Base-by-base conservation (phyloP, 2,888 invertebrate species). In the Sphecodes monilicornis region DNA sequence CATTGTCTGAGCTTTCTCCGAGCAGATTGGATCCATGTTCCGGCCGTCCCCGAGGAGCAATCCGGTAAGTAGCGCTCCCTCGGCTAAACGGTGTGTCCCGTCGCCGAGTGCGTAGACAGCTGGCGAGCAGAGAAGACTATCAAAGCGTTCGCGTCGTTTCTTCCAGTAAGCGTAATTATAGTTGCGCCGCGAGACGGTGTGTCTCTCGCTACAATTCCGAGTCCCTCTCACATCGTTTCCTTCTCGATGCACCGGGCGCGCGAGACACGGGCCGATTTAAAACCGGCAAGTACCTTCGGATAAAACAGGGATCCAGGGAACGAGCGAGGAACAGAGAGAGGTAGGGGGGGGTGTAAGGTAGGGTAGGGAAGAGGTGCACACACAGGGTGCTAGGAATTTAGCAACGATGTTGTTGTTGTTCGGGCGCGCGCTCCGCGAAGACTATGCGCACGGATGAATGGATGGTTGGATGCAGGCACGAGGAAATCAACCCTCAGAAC, bases 401-500 rank as follows among this genome's bases (percentile, higher is more conserved):
- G 91, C 88, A 92, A 92, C 90, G 90, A 90, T 50, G 50, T 50
- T 88, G 90, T 91, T 90, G 90, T 91, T 90, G 90, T 92, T 91
- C 90, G 86, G 78, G 87, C 86, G 88, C 90, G 88, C 88, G 74
- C 82, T 83, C 80, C 81, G 83, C 88, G 78, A 82, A 79, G 85
- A 76, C 80, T 79, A 78, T 85, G 84, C 66, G 75, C 86, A 78
- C 80, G 86, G 82, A 87, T 86, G 86, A 85, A 82, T 88, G 89
- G 86, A 82, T 88, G 86, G 88, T 89, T 91, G 92, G 92, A 90
- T 91, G 91, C 84, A 86, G 80, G 85, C 85, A 85, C 84, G 88
- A 86, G 75, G 81, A 91, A 92, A 92, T 92, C 93, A 94, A 93
- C 93, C 92, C 93, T 92, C 92, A 86, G 92, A 91, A 92, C 91